phyloP scores from a whole-genome alignment of 2,888 invertebrate genomes.

The Zaprionus bogoriensis region DNA sequence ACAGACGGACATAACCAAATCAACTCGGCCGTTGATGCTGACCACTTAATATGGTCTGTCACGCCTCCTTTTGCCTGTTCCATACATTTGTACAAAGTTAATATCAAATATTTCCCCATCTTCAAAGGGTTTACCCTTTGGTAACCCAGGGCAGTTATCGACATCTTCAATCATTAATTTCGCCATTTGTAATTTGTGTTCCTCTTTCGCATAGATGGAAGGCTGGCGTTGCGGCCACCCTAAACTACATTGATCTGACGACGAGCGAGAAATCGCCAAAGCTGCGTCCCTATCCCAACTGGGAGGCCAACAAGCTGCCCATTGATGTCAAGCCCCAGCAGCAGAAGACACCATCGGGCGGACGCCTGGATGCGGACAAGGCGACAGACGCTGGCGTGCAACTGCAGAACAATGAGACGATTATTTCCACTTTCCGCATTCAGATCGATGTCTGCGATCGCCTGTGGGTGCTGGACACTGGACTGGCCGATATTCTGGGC shows the following conservation, averaged over 20 bases:
- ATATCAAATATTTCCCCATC: too few species aligned
- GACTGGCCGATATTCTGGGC: conserved; percentile 89
- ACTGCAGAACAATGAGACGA: conserved; percentile 85
- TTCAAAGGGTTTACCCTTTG: too few species aligned
- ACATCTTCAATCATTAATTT: too few species aligned
- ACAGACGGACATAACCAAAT: too few species aligned
- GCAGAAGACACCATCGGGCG: conserved; percentile 73
- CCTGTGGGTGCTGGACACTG: conserved; percentile 92
- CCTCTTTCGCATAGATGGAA: conserved; percentile 84
- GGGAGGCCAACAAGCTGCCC: conserved; percentile 90
- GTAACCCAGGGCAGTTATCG: background rate
- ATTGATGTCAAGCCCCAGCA: conserved; percentile 83
- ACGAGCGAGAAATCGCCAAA: conserved; percentile 87
- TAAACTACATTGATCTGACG: conserved; percentile 86
- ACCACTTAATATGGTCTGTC: too few species aligned
- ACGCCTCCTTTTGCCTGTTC: too few species aligned
- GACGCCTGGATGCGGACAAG: conserved; percentile 80
- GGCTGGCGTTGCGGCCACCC: conserved; percentile 87
- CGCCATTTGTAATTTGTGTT: background rate
- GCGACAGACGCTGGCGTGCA: conserved; percentile 82
- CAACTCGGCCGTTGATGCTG: too few species aligned
- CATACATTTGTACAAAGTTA: too few species aligned
- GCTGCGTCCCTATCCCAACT: conserved; percentile 90
- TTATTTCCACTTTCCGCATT: conserved; percentile 89
- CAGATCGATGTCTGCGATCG: conserved; percentile 90